phyloP scores from a whole-genome alignment of 2,113 vertebrate species.

The Menura novaehollandiae region DNA sequence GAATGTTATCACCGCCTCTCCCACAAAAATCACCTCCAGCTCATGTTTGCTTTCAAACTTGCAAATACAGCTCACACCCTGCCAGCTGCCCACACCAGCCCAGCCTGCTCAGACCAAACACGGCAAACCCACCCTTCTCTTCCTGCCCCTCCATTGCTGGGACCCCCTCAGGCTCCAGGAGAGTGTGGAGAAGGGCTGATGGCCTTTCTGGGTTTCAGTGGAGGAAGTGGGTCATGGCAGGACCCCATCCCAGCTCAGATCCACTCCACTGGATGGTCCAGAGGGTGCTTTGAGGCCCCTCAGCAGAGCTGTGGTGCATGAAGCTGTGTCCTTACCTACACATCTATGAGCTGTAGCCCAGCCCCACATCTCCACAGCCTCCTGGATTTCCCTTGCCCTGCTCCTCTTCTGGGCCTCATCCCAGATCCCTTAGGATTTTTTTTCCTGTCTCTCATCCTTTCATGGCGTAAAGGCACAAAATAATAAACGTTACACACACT shows the following conservation, averaged over 20 bases:
- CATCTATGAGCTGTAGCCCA: not conserved
- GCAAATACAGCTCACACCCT: constrained; percentile 63
- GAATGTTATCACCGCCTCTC: constrained; percentile 66
- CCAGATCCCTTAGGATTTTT: not conserved
- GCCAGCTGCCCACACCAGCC: not conserved
- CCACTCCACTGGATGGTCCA: not conserved
- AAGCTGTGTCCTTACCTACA: not conserved
- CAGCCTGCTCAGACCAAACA: not conserved
- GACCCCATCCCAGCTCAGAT: not conserved
- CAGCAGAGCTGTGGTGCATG: not conserved
- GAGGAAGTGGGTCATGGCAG: not conserved
- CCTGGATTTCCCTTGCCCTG: not conserved
- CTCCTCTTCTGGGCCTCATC: not conserved
- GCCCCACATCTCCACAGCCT: not conserved
- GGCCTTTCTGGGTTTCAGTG: not conserved
- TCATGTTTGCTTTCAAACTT: constrained; percentile 48
- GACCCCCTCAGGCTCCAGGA: not conserved
- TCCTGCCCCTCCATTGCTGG: not conserved
- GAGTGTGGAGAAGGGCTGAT: not conserved
- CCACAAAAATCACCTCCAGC: constrained; percentile 24
- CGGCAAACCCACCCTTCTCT: not conserved
- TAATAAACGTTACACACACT: fast-evolving
- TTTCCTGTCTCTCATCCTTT: not conserved
- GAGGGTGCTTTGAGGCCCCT: not conserved
- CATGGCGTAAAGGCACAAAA: fast-evolving